Base-by-base conservation (phyloP, 2,888 invertebrate genomes). In the Malthinus flaveolus region DNA sequence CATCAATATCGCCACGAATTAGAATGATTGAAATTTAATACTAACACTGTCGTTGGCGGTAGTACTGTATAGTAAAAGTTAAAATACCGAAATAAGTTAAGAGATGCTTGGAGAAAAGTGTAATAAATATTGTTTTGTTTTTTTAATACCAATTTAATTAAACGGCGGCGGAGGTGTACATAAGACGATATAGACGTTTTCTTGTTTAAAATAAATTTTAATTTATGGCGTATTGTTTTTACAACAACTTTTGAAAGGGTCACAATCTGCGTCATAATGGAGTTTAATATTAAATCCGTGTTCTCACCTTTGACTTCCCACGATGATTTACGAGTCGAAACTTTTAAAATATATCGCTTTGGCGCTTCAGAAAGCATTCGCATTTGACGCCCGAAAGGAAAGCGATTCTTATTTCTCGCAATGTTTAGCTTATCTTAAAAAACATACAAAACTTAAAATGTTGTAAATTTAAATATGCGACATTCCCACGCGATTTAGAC, bases 271-370 rank as follows among this genome's bases (percentile, higher is more conserved):
- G 66, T 63, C 66, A 69, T 71, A 70, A 70, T 70, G 66, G 71
- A 74, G 71, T 74, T 74, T 71, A 72, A 72, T 73, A 74, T 74
- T 73, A 74, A 75, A 74, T 73, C 73, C 70, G 67, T 66, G 66
- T 68, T 69, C 68, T 71, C 73, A 71, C 73, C 69, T 68, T 71
- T 72, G 70, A 73, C 73, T 73, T 73, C 72, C 66, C 73, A 73
- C 72, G 71, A 74, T 75, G 74, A 74, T 74, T 74, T 74, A 74
- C 68, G 69, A 67, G 65, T 68, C 56, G 59, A 64, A 74, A 71
- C 68, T 74, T 70, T 70, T 67, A 68, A 73, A 73, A 73, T 73
- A 73, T 73, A 71, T 71, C 66, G 64, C 62, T 54, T 59, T 54
- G 54, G 42, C 63, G 61, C 56, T 55, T 56, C 53, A 59, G 65